Conservation (phyloP, 1,140 invertebrate genomes). For the Drosophila pachea region DNA sequence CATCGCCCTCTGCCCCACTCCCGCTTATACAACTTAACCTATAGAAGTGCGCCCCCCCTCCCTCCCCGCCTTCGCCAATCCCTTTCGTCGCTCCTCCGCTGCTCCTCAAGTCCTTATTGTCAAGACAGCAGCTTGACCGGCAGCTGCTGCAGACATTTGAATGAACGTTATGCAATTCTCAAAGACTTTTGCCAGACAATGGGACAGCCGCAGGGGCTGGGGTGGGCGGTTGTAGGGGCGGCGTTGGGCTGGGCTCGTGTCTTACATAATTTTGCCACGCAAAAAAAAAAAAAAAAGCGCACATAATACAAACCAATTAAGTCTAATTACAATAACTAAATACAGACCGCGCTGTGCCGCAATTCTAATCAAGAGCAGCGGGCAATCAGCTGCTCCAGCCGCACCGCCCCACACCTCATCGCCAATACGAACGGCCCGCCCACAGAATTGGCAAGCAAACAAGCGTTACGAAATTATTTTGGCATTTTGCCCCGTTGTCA, state of each 20-base stretch:
- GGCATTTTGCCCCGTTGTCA: constrained; percentile 57
- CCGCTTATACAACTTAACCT: constrained; percentile 31
- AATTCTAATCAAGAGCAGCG: constrained; percentile 15
- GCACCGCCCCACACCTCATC: neutral
- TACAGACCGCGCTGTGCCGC: neutral
- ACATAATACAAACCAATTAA: constrained; percentile 45
- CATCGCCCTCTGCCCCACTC: neutral
- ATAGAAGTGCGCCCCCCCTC: constrained; percentile 13
- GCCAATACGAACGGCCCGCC: neutral
- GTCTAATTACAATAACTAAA: constrained; percentile 41
- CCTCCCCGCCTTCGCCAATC: no score
- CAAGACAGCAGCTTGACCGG: constrained; percentile 21
- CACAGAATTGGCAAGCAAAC: constrained; percentile 28
- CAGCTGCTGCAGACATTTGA: constrained; percentile 25
- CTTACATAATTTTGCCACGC: neutral
- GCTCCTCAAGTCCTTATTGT: constrained; percentile 10
- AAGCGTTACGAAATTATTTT: constrained; percentile 68
- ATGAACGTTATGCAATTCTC: constrained; percentile 32
- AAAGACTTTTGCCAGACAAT: neutral
- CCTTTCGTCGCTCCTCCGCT: no score
- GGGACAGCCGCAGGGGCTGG: neutral
- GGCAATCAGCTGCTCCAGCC: neutral
- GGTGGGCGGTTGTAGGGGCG: neutral
- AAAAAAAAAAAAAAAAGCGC: neutral
- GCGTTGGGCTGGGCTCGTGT: neutral